phyloP scores from a whole-genome alignment of 2,797 vertebrate species.

The Aselliscus stoliczkanus region DNA sequence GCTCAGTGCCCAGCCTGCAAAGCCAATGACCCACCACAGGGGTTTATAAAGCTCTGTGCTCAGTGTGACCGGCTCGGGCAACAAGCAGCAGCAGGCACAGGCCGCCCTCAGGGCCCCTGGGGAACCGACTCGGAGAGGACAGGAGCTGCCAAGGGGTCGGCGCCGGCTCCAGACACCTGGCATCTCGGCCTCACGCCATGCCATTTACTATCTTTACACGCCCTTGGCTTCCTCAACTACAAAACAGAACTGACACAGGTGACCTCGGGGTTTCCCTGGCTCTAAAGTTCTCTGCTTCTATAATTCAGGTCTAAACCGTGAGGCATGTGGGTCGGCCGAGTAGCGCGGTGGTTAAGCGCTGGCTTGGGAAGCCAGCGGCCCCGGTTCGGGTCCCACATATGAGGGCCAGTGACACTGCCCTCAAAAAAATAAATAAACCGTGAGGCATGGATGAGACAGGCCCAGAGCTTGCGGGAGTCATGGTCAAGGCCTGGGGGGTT shows the following conservation, averaged over 20 bases:
- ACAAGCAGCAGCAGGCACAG: background rate
- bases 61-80: background rate
- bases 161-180: background rate
- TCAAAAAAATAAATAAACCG: too few relatives aligned
- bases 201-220: background rate
- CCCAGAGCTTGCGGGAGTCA: too few relatives aligned
- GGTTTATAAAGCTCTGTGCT: background rate
- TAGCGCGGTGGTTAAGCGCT: too few relatives aligned
- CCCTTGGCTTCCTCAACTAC: background rate
- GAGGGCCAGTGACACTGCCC: too few relatives aligned
- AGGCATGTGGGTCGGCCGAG: too few relatives aligned
- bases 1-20: background rate
- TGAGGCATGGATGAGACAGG: background rate
- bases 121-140: background rate
- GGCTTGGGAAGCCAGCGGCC: too few relatives aligned
- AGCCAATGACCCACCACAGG: background rate
- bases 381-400: too few relatives aligned
- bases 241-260: background rate
- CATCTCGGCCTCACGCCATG: background rate
- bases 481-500: background rate
- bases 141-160: accelerated
- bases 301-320: background rate
- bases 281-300: background rate
- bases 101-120: accelerated
- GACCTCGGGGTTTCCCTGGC: background rate